These are phyloP conservation scores for Noturus placidus DNA, from an alignment of 2,113 vertebrate genomes.

Conservation along the genomic window DNA sequence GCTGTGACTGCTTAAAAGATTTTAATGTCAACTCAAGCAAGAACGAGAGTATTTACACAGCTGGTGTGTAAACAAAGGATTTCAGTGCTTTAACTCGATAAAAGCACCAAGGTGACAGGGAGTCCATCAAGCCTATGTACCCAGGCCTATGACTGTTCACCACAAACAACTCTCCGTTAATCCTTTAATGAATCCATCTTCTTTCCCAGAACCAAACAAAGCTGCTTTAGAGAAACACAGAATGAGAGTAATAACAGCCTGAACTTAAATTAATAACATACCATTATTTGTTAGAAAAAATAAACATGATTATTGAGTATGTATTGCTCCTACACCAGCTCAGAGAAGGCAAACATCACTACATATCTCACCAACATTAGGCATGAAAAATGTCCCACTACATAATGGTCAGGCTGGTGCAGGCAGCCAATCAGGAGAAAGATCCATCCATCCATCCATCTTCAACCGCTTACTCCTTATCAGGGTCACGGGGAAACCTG, in stretches of 20 bases:
- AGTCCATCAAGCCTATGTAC: neutral
- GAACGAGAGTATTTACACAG: neutral
- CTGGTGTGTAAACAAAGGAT: constrained; percentile 3
- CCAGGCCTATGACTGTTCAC: constrained; percentile 23
- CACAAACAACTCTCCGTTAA: constrained; percentile 45
- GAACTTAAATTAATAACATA: neutral
- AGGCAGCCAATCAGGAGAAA: neutral
- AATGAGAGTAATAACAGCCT: neutral
- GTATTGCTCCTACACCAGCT: neutral
- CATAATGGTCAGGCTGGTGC: neutral
- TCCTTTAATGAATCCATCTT: neutral
- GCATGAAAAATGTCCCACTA: neutral
- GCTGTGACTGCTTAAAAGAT: neutral
- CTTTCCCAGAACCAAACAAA: neutral
- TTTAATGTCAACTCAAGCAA: neutral
- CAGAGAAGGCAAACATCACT: neutral
- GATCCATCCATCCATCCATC: too few species aligned
- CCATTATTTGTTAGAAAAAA: neutral
- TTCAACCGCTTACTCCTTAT: too few species aligned
- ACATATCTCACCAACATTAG: neutral
- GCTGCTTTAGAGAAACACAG: neutral
- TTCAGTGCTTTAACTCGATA: neutral
- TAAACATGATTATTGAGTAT: neutral
- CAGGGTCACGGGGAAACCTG: too few species aligned
- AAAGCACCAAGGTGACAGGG: constrained; percentile 19